Conservation (phyloP, 2,113 vertebrate species). For the Cebus imitator region DNA sequence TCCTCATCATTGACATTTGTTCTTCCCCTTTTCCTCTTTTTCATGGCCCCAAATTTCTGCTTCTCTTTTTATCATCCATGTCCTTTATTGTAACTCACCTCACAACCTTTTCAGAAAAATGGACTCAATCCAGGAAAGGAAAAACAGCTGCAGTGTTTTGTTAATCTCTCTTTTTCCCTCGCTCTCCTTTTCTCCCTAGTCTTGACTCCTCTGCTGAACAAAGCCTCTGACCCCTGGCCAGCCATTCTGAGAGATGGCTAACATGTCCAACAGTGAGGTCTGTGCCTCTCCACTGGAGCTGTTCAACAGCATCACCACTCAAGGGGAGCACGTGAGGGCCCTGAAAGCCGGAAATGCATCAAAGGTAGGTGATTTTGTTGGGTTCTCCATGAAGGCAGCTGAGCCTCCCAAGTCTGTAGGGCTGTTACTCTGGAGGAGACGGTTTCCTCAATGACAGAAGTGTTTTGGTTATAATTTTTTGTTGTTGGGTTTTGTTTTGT, state of each 20-base stretch:
- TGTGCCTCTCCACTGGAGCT: conserved; percentile 85
- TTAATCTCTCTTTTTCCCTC: background rate
- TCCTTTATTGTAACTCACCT: background rate
- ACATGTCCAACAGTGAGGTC: conserved; percentile 76
- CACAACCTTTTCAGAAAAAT: background rate
- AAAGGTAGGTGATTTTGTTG: conserved; percentile 84
- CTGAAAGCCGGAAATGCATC: conserved; percentile 91
- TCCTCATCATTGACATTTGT: background rate
- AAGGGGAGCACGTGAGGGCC: conserved; percentile 89
- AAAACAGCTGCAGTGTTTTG: fast-evolving
- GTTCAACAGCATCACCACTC: conserved; percentile 87
- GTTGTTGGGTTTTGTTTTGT: too few species aligned
- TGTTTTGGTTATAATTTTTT: fast-evolving
- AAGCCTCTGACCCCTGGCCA: background rate
- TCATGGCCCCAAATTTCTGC: background rate
- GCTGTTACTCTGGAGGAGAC: fast-evolving
- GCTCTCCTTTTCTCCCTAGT: background rate
- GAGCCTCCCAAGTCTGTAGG: fast-evolving
- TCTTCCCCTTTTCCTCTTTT: background rate
- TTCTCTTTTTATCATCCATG: background rate
- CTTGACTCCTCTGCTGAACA: background rate
- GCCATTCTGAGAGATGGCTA: conserved; percentile 83
- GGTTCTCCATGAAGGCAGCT: background rate
- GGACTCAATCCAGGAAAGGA: background rate
- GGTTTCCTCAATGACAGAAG: background rate